Evolutionary conservation across 2,888 invertebrate genomes (phyloP), one percentile per base, ranked within the genome.

Genomic region (Macropis europaea): DNA sequence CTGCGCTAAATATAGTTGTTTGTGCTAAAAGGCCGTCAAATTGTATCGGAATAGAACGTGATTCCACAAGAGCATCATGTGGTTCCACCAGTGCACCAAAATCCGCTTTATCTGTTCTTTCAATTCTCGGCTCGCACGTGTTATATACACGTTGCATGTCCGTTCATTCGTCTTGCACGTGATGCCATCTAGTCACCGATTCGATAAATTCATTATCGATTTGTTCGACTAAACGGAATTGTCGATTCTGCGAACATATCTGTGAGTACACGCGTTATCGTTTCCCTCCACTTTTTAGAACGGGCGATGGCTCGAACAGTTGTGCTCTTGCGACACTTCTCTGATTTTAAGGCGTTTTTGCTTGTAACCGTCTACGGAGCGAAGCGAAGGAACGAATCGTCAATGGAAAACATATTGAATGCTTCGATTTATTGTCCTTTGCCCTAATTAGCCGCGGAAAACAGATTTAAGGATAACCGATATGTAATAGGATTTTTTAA

Each of bases 31-130:
- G 22, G 17, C 34, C 26, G 24, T 34, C 28, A 48, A 54, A 60
- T 42, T 24, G 13, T 30, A 34, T 42, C 30, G 11, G 24, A 17
- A 28, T 24, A 36, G 48, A 28, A 48, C 2, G 15, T 24, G 26
- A 42, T 48, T 48, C 36, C 6, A 61, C 15, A 22, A 32, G 13
- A 50, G 32, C 48, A 19, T 42, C 36, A 42, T 56, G 36, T 67
- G 77, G 63, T 56, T 79, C 68, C 53, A 59, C 34, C 43, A 56
- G 45, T 43, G 52, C 22, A 40, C 11, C 15, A 26, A 62, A 67
- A 79, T 64, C 48, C 50, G 60, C 19, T 43, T 72, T 77, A 76
- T 79, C 78, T 56, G 19, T 13, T 19, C 52, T 36, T 11, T 34
- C 22, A 54, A 13, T 68, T 63, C 68, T 53, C 38, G 50, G 19